phyloP scores from a whole-genome alignment of 2,888 invertebrate species.

The Encarsia formosa region DNA sequence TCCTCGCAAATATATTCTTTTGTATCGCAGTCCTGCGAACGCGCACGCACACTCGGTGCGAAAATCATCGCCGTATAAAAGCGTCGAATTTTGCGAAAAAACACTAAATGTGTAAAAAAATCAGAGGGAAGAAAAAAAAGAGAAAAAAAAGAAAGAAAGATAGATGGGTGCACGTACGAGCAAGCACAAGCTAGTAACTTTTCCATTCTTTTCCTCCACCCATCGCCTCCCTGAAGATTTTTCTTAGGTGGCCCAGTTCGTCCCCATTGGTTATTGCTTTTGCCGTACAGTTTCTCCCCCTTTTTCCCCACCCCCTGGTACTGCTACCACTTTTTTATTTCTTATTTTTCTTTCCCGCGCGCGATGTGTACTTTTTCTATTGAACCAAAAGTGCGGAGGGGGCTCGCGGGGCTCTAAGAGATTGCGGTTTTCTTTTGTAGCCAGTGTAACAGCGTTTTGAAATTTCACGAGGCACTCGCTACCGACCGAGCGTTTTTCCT shows the following conservation, averaged over 20 bases:
- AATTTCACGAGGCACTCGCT: slow-evolving; percentile 9
- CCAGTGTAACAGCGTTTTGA: slow-evolving; percentile 17
- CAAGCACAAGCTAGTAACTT: slow-evolving; percentile 29
- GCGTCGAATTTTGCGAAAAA: too few relatives aligned
- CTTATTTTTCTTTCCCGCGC: slow-evolving; percentile 6
- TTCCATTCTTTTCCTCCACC: slow-evolving; percentile 32
- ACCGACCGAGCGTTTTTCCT: not conserved
- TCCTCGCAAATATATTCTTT: too few relatives aligned
- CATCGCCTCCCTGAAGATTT: slow-evolving; percentile 36
- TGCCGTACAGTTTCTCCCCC: slow-evolving; percentile 29
- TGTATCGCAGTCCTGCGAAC: too few relatives aligned
- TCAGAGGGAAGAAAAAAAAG: not conserved
- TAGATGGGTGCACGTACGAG: slow-evolving; percentile 22
- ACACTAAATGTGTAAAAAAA: too few relatives aligned
- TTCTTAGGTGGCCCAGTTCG: slow-evolving; percentile 46
- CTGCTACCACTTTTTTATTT: slow-evolving; percentile 7
- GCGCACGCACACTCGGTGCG: too few relatives aligned
- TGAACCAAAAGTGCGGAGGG: slow-evolving; percentile 16
- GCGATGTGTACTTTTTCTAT: slow-evolving; percentile 22
- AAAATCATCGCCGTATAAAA: too few relatives aligned
- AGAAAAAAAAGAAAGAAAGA: slow-evolving; percentile 22
- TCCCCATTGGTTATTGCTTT: slow-evolving; percentile 43
- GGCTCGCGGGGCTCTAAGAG: slow-evolving; percentile 18
- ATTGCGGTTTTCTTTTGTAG: slow-evolving; percentile 21
- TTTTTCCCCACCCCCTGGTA: slow-evolving; percentile 1